Conservation (phyloP, 2,797 vertebrate genomes). For the Trematomus bernacchii region DNA sequence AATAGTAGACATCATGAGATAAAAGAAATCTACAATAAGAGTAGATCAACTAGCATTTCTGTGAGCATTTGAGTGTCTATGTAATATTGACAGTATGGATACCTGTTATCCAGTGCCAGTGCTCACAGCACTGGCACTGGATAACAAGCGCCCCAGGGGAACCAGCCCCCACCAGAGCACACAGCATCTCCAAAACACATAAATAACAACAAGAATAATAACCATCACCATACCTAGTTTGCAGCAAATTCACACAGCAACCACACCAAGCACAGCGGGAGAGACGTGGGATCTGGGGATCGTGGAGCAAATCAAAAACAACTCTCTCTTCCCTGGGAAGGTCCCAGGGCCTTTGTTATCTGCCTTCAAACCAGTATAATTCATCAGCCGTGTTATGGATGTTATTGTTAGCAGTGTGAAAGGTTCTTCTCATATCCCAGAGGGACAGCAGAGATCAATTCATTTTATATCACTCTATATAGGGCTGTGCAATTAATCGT, state of each 20-base stretch:
- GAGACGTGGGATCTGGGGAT: constrained; percentile 44
- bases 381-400: constrained; percentile 61
- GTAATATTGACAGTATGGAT: constrained; percentile 23
- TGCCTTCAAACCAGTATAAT: constrained; percentile 62
- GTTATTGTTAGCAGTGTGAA: constrained; percentile 66
- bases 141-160: constrained; percentile 11
- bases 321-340: constrained; percentile 44
- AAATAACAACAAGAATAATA: constrained; percentile 63
- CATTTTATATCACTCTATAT: constrained; percentile 39
- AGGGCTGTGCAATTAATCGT: too few relatives aligned
- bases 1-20: constrained; percentile 10
- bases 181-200: constrained; percentile 52
- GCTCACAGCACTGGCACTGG: constrained; percentile 7
- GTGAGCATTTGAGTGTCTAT: neutral
- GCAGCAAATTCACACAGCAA: constrained; percentile 29
- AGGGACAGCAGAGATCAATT: constrained; percentile 43
- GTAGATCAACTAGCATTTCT: constrained; percentile 18
- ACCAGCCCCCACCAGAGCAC: constrained; percentile 5
- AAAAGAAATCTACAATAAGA: constrained; percentile 14
- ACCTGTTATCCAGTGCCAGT: constrained; percentile 42
- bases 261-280: constrained; percentile 31
- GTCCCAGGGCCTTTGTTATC: constrained; percentile 67
- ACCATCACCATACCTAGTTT: constrained; percentile 30
- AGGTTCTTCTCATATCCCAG: constrained; percentile 41
- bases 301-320: constrained; percentile 64